A percentile compares a stretch with the other conserved stretches of the same genome.
These are phyloP conservation scores for Lagopus muta DNA, from an alignment of 2,113 vertebrate species.

Conservation along the genomic window DNA sequence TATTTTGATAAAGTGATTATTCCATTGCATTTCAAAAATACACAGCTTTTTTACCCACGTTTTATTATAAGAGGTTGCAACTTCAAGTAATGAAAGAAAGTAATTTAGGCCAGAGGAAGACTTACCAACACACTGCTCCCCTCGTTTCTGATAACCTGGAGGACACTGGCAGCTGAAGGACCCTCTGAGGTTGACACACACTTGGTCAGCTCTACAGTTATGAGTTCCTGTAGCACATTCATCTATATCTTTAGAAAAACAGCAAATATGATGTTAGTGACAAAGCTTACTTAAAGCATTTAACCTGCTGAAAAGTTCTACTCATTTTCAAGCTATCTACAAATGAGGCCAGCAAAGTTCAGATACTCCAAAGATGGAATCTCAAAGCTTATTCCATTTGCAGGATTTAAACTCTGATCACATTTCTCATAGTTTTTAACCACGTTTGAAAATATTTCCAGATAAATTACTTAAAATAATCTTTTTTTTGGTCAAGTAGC, in stretches of 20 bases:
- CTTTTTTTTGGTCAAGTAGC: background rate
- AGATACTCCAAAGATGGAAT: background rate
- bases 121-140: conserved; percentile 93
- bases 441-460: background rate
- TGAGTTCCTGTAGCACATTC: conserved; percentile 89
- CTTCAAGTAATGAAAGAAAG: background rate
- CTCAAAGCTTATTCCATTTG: background rate
- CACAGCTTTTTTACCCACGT: background rate
- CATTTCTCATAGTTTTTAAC: background rate
- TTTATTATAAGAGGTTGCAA: background rate
- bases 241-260: conserved; percentile 86
- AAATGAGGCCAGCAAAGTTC: background rate
- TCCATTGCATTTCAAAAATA: background rate
- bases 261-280: background rate
- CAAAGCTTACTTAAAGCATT: background rate
- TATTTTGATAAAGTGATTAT: background rate
- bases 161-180: conserved; percentile 91
- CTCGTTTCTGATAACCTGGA: conserved; percentile 88
- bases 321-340: background rate
- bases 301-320: background rate
- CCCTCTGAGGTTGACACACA: conserved; percentile 91
- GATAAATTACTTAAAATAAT: background rate
- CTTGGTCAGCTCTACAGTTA: conserved; percentile 87
- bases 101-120: background rate
- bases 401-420: background rate